These are phyloP conservation scores for Drosophila suboccidentalis DNA, from an alignment of 2,888 invertebrate genomes.

Conservation along the genomic window DNA sequence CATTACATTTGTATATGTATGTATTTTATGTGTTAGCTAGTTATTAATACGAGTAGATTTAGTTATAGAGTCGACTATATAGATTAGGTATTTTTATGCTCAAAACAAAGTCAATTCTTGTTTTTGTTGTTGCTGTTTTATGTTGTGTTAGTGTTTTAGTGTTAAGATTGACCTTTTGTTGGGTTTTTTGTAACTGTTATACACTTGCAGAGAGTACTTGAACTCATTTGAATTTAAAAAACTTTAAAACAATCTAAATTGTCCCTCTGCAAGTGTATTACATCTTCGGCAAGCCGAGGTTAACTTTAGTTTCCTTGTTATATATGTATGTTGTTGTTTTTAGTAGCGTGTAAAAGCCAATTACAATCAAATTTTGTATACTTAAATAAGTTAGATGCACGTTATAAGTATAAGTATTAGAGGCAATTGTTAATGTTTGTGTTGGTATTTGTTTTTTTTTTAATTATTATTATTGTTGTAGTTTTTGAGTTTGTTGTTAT, in stretches of 20 bases:
- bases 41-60: conserved; percentile 28
- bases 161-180: conserved; percentile 6
- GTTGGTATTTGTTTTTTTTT: conserved; percentile 22
- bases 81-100: conserved; percentile 46
- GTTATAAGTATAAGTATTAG: conserved; percentile 33
- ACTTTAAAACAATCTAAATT: background rate
- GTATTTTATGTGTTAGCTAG: conserved; percentile 35
- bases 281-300: conserved; percentile 26
- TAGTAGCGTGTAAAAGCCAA: conserved; percentile 67
- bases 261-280: conserved; percentile 33
- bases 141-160: conserved; percentile 40
- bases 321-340: conserved; percentile 27
- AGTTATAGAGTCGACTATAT: conserved; percentile 12
- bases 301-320: conserved; percentile 1
- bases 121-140: conserved; percentile 25
- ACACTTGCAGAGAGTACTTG: conserved; percentile 6
- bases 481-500: conserved; percentile 22
- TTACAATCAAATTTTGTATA: conserved; percentile 41
- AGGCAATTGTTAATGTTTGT: conserved; percentile 31
- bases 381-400: conserved; percentile 53
- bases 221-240: background rate
- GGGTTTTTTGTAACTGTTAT: background rate
- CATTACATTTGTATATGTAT: conserved; percentile 47
- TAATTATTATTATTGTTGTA: conserved; percentile 29
- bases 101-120: conserved; percentile 57